These are phyloP conservation scores for Tolmerus cingulatus DNA, from an alignment of 2,888 invertebrate genomes.

Conservation along the genomic window DNA sequence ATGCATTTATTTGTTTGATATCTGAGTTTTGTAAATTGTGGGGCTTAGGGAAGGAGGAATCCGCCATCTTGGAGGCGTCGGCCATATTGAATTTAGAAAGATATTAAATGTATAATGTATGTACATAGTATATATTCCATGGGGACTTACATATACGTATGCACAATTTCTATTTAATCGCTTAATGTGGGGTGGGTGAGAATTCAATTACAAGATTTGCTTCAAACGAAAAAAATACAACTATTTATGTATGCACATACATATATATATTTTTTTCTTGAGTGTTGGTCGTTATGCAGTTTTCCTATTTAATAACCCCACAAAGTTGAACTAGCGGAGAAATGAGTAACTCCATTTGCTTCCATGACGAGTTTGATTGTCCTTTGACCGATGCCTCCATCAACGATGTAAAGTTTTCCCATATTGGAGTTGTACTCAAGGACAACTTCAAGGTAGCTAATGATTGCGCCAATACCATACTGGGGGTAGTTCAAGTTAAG, in stretches of 20 bases:
- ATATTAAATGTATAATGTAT: no score
- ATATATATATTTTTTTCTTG: background rate
- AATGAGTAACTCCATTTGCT: background rate
- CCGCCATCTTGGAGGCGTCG: no score
- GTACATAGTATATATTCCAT: no score
- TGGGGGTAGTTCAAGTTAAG: slow-evolving; percentile 58
- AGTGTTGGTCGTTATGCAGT: background rate
- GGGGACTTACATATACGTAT: no score
- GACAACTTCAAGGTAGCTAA: slow-evolving; percentile 57
- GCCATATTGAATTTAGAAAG: no score
- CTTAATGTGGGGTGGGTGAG: no score
- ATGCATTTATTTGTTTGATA: no score
- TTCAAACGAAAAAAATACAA: no score
- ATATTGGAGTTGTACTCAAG: slow-evolving; percentile 48
- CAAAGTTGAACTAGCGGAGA: background rate
- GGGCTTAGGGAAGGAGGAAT: no score
- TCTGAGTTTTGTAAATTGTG: no score
- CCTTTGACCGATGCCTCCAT: background rate
- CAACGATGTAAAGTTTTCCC: background rate
- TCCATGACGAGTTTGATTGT: background rate
- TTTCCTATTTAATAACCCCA: background rate
- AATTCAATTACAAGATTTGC: no score
- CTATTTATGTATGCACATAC: background rate
- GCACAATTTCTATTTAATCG: no score
- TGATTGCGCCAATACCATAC: slow-evolving; percentile 54